Base-by-base conservation (phyloP, 1,140 invertebrate species). In the Drosophila pachea region DNA sequence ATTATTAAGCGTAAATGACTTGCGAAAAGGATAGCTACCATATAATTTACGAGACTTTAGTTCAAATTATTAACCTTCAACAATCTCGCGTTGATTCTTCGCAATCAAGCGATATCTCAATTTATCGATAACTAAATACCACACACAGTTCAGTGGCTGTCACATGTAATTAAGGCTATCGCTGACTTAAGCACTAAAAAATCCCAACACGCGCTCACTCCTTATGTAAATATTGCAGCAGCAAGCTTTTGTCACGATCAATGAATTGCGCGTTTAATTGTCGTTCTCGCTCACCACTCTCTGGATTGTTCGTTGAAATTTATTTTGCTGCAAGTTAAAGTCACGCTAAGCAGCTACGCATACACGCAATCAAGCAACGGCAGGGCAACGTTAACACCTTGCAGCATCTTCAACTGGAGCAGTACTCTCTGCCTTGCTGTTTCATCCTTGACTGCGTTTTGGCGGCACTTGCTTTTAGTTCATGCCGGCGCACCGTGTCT, bases 371-470 rank as follows among this genome's bases (percentile, higher is more conserved):
- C 62, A 61, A 43, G 35, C 73, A 65, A 58, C 76, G 73, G 76
- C 72, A 69, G 61, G 45, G 64, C 68, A 79, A 82, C 75, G 79
- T 83, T 84, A 83, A 83, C 78, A 83, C 78, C 73, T 83, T 84
- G 54, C 61, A 68, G 40, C 35, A 8, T 33, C 36, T 31, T n/a
- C 49, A 14, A 29, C 43, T 35, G 4, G 11, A 7, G 32, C 2
- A 8, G 7, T 32, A 45, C 53, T 73, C 58, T 67, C 43, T 54
- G 72, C 49, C 56, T 55, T 73, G 61, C 79, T 69, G 73, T 68
- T 79, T 86, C 69, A 84, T 84, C 81, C 81, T 86, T 84, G 81
- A 76, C 73, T 84, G 81, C 81, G 76, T 76, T 86, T 86, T 72
- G 81, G 81, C 81, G 81, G 81, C 81, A 81, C 82, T 86, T 77